Evolutionary conservation across 2,888 invertebrate species (phyloP).

Genomic region (Lycaena phlaeas): DNA sequence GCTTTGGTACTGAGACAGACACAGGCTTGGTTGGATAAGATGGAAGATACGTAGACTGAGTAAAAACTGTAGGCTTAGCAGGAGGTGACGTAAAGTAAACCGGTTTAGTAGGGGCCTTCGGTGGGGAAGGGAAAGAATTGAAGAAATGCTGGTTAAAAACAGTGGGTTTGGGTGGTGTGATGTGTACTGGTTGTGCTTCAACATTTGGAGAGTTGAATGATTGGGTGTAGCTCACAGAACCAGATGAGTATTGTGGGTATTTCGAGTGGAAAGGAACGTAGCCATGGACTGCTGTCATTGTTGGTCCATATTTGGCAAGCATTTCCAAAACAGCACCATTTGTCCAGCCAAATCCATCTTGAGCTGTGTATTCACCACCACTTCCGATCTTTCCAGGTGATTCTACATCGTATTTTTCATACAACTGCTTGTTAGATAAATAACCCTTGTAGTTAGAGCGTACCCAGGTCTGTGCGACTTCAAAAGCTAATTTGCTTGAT

Average conservation of each 20-base stretch:
- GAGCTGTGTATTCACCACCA: slow-evolving; percentile 85
- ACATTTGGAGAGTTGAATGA: too few species aligned
- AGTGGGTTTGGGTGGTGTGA: neutral
- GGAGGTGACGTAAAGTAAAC: neutral
- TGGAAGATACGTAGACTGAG: neutral
- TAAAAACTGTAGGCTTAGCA: neutral
- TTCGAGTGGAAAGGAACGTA: neutral
- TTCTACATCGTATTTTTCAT: slow-evolving; percentile 79
- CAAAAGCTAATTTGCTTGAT: slow-evolving; percentile 74
- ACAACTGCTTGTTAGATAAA: slow-evolving; percentile 75
- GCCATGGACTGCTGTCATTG: neutral
- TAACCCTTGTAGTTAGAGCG: slow-evolving; percentile 76
- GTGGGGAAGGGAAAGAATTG: neutral
- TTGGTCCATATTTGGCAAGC: slow-evolving; percentile 29
- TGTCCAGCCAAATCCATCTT: slow-evolving; percentile 85
- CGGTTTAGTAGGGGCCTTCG: neutral
- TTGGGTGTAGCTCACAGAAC: too few species aligned
- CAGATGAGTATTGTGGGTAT: neutral
- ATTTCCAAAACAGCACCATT: slow-evolving; percentile 81
- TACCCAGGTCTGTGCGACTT: slow-evolving; percentile 79
- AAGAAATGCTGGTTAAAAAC: neutral
- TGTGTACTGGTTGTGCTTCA: too few species aligned
- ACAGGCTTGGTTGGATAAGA: neutral
- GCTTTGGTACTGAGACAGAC: neutral
- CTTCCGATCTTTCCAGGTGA: slow-evolving; percentile 78